phyloP scores from a whole-genome alignment of 2,113 vertebrate species.

The Equus przewalskii region DNA sequence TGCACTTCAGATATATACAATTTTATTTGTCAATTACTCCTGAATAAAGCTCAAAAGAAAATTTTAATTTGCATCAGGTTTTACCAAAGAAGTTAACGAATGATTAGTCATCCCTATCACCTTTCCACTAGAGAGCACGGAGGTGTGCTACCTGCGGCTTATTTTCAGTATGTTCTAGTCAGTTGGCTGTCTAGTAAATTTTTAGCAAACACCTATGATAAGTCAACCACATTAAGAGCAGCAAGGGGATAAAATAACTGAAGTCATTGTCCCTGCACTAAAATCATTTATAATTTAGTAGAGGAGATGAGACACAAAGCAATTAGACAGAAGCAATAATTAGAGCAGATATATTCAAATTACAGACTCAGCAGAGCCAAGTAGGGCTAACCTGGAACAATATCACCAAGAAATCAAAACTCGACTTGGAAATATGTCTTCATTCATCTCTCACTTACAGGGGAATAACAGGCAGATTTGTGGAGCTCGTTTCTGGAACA shows the following conservation, averaged over 20 bases:
- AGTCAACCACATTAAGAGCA: background rate
- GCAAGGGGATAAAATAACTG: background rate
- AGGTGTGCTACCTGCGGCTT: background rate
- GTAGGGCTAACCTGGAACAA: background rate
- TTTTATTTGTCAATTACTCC: background rate
- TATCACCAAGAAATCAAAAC: background rate
- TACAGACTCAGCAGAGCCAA: background rate
- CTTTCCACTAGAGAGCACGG: background rate
- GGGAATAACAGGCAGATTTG: background rate
- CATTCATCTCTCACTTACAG: background rate
- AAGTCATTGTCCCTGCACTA: background rate
- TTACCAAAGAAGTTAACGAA: constrained; percentile 13
- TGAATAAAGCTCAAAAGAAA: background rate
- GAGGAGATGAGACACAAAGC: background rate
- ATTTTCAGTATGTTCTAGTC: background rate
- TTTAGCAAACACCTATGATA: background rate
- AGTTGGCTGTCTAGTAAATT: background rate
- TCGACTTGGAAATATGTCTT: background rate
- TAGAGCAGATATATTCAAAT: background rate
- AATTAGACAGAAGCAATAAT: background rate
- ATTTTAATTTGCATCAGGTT: background rate
- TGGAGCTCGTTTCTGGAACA: background rate
- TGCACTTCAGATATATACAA: background rate
- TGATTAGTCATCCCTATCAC: background rate
- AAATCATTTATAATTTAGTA: background rate